These are phyloP conservation scores for Apodemia zela DNA, from an alignment of 2,888 invertebrate species.

Conservation along the genomic window DNA sequence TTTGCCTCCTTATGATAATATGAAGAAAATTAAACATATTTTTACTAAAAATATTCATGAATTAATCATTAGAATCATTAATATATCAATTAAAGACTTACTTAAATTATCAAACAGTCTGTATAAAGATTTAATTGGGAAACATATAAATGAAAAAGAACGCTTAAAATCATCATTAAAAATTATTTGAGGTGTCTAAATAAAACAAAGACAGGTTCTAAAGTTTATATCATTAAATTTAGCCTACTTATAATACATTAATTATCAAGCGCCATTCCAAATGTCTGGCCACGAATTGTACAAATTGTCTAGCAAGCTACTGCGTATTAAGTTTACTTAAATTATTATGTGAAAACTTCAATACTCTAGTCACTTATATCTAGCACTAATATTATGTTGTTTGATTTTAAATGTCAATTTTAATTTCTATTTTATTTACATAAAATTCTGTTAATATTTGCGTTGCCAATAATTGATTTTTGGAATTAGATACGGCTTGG, in stretches of 20 bases:
- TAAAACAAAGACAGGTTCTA: slow-evolving; percentile 33
- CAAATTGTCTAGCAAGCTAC: background rate
- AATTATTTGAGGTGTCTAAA: slow-evolving; percentile 22
- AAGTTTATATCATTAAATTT: slow-evolving; percentile 30
- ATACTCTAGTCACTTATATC: background rate
- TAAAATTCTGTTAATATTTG: background rate
- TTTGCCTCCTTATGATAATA: too few relatives aligned
- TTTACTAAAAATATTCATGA: too few relatives aligned
- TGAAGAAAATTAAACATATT: too few relatives aligned
- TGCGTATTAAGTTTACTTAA: background rate
- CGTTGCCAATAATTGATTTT: background rate
- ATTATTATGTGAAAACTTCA: background rate
- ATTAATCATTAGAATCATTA: too few relatives aligned
- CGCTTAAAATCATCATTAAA: background rate
- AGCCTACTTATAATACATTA: slow-evolving; percentile 11
- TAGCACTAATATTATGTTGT: background rate
- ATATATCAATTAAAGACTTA: too few relatives aligned
- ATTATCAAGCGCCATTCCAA: background rate
- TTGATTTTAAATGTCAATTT: background rate
- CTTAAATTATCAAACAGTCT: too few relatives aligned
- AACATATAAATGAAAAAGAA: background rate
- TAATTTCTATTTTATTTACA: background rate
- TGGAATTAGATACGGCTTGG: too few relatives aligned
- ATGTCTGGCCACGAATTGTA: background rate
- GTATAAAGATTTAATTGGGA: too few relatives aligned